Base-by-base conservation (phyloP, 2,113 vertebrate species). In the Saguinus imperator region DNA sequence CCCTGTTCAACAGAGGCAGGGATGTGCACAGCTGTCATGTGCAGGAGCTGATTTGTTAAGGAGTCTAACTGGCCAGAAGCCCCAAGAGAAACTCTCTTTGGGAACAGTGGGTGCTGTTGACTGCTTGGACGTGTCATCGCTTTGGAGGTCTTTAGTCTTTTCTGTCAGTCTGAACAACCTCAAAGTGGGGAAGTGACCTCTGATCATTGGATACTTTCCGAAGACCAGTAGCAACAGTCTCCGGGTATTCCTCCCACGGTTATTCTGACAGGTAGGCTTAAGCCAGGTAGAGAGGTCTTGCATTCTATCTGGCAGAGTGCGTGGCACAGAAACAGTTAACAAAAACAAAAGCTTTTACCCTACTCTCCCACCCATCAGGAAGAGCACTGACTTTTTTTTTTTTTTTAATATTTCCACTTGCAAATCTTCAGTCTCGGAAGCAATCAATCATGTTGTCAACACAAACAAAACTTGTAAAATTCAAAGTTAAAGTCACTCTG, bases 381-480 rank as follows among this genome's bases (percentile, higher is more conserved):
- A 95, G 87, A 79, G 32, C 57, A 25, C 79, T 48, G 35, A 21
- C 1, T 8, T 23, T 20, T 82, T 92, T 64, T 81, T 29, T 66
- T 66, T 64, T 64, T 37, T 64, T 64, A 64, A 58, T 50, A 25
- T 25, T 88, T 89, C 75, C 93, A 75, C 73, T 97, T 86, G 80
- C 73, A 94, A 92, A 94, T 72, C 92, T 88, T 81, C 25, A 18
- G 80, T 89, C 75, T 87, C 7, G 0, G 57, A 91, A 94, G 61
- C 32, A 66, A 90, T 97, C 92, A 80, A 80, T 98, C 96, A 96
- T 66, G 50, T 75, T 95, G 94, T 97, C 92, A 94, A 95, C 87
- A 84, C 90, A 95, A 96, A 96, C 29, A 95, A 95, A n/a, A 76
- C 94, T 96, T 88, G 43, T 94, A 94, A 97, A 97, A 83, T 90